Evolutionary conservation across 2,113 vertebrate genomes (phyloP), one percentile per base, ranked within the genome.

Genomic region (Tragelaphus imberbis): DNA sequence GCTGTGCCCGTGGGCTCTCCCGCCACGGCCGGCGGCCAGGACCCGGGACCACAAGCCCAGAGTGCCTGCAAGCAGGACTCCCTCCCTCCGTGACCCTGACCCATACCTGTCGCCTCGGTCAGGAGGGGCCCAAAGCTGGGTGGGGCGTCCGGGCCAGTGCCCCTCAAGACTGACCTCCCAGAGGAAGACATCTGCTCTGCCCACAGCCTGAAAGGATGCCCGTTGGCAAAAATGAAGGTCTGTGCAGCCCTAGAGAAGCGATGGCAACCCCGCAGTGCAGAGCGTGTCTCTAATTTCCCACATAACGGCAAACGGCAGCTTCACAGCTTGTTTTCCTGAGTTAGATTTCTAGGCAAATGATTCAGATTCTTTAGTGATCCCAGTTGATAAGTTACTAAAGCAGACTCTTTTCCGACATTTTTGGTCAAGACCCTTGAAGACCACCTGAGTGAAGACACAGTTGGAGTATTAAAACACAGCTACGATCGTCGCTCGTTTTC

Each of bases 381-480:
- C 0, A 11, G 9, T 28, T 17, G 40, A 1, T 61, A 80, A 56
- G 17, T 90, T 10, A 82, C 53, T 9, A 44, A 59, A 4, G 55
- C 90, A 63, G 28, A 15, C 68, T 2, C 4, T 71, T 84, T 12
- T 63, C 79, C 17, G 71, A 36, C 27, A 2, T 55, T 71, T 23
- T 80, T 55, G 49, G 40, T 47, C 23, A 21, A 84, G 58, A 63
- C 25, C 30, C 88, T 59, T 3, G n/a, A 40, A 90, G 44, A 61
- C 3, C 36, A 5, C 19, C 33, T 10, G 51, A 12, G 49, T 25
- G 6, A 36, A 59, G 71, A 10, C 16, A 2, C 30, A 7, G 68
- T 0, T 2, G 1, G 40, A 19, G 10, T 1, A 30, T 33, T 12
- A 1, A 25, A 51, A 44, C 21, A 12, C 1, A 21, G 30, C 3